Percentiles rank a stretch among this genome's conserved stretches.
phyloP scores from a whole-genome alignment of 2,797 vertebrate genomes.

The Phylloscopus collybita region DNA sequence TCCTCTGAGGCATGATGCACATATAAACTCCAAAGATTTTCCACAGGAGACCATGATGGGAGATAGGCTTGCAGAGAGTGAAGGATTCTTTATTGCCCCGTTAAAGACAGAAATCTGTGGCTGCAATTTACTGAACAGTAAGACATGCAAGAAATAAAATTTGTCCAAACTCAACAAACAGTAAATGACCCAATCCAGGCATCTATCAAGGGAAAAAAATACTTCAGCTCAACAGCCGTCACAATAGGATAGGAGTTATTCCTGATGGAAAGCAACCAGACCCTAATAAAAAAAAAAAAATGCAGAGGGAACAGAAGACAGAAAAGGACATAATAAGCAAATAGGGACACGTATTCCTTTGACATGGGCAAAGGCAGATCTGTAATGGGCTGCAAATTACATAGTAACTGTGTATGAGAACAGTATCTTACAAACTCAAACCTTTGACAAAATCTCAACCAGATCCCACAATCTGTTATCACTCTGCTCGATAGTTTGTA shows the following conservation, averaged over 20 bases:
- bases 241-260: background rate
- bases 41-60: background rate
- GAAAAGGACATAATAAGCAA: background rate
- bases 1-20: constrained; percentile 25
- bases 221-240: constrained; percentile 23
- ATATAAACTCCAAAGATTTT: constrained; percentile 48
- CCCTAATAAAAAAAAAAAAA: background rate
- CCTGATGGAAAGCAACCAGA: constrained; percentile 12
- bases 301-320: background rate
- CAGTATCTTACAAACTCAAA: background rate
- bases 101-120: constrained; percentile 45
- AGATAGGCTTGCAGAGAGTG: constrained; percentile 20
- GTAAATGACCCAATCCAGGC: constrained; percentile 6
- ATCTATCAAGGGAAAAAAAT: constrained; percentile 25
- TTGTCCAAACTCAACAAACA: constrained; percentile 35
- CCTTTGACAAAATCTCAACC: background rate
- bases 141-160: constrained; percentile 57
- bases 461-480: background rate
- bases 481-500: background rate
- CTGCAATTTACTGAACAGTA: constrained; percentile 52
- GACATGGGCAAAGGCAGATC: background rate
- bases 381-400: background rate
- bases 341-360: background rate
- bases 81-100: constrained; percentile 45
- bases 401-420: background rate